phyloP scores from a whole-genome alignment of 2,888 invertebrate genomes.

The Merodon equestris region DNA sequence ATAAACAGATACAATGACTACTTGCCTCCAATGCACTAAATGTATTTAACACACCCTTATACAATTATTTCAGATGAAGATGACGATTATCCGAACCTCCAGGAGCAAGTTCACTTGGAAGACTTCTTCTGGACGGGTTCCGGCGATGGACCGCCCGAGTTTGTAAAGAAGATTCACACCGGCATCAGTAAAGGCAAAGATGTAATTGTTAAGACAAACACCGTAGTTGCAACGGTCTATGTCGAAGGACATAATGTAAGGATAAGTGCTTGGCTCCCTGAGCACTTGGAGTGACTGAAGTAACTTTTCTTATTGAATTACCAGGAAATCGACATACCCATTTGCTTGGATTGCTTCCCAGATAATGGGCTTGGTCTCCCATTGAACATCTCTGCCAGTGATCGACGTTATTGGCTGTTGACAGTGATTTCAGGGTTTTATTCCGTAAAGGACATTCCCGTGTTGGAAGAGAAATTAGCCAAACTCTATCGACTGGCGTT shows the following conservation, averaged over 20 bases:
- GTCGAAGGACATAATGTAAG: slow-evolving; percentile 80
- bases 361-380: slow-evolving; percentile 75
- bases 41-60: neutral
- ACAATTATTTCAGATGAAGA: slow-evolving; percentile 72
- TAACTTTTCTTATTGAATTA: slow-evolving; percentile 22
- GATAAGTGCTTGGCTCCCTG: slow-evolving; percentile 15
- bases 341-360: slow-evolving; percentile 76
- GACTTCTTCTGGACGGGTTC: slow-evolving; percentile 95
- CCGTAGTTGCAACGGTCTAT: slow-evolving; percentile 86
- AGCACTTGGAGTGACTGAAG: slow-evolving; percentile 8
- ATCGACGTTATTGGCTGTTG: slow-evolving; percentile 88
- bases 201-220: slow-evolving; percentile 84
- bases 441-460: slow-evolving; percentile 81
- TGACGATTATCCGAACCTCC: slow-evolving; percentile 75
- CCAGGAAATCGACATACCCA: slow-evolving; percentile 77
- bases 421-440: slow-evolving; percentile 84
- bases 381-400: slow-evolving; percentile 79
- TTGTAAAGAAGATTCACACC: slow-evolving; percentile 78
- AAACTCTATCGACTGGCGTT: slow-evolving; percentile 90
- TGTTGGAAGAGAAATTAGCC: slow-evolving; percentile 87
- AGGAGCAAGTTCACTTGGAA: slow-evolving; percentile 81
- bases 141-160: slow-evolving; percentile 86
- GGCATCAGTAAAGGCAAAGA: slow-evolving; percentile 80
- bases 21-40: neutral
- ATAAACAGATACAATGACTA: slow-evolving; percentile 5